A percentile compares a stretch with the other conserved stretches of the same genome.
Evolutionary conservation across 2,888 invertebrate species (phyloP).

Genomic region (Hypolimnas misippus): DNA sequence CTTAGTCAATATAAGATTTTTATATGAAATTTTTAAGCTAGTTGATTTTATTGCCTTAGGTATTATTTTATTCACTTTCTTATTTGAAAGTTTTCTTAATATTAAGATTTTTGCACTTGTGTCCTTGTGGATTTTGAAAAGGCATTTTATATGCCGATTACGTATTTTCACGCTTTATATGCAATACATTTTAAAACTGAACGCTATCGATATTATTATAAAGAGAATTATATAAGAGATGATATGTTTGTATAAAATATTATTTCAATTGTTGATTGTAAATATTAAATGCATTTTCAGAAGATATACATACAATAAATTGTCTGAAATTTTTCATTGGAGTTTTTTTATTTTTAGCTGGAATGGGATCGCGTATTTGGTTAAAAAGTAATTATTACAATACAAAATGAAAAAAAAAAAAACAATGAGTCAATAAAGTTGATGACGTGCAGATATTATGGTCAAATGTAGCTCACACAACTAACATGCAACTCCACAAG

Average conservation of each 20-base stretch:
- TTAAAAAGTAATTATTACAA: slow-evolving; percentile 31
- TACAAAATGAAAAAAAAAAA: slow-evolving; percentile 33
- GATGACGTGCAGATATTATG: slow-evolving; percentile 79
- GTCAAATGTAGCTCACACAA: slow-evolving; percentile 79
- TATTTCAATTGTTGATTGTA: slow-evolving; percentile 81
- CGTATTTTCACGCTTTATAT: slow-evolving; percentile 78
- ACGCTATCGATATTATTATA: slow-evolving; percentile 72
- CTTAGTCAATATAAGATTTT: slow-evolving; percentile 82
- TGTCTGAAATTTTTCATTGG: slow-evolving; percentile 72
- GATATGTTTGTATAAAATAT: slow-evolving; percentile 72
- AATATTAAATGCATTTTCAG: slow-evolving; percentile 81
- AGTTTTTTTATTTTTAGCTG: slow-evolving; percentile 71
- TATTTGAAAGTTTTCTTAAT: slow-evolving; percentile 77
- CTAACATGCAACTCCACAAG: slow-evolving; percentile 84
- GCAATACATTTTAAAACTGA: slow-evolving; percentile 65
- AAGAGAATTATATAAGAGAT: slow-evolving; percentile 64
- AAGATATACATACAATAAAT: slow-evolving; percentile 81
- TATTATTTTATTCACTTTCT: slow-evolving; percentile 77
- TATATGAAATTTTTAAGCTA: slow-evolving; percentile 77
- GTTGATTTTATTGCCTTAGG: slow-evolving; percentile 81
- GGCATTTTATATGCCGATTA: slow-evolving; percentile 67
- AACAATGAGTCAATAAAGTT: slow-evolving; percentile 74
- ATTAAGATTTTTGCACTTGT: slow-evolving; percentile 81
- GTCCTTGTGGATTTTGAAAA: slow-evolving; percentile 80
- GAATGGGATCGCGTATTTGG: slow-evolving; percentile 59